Base-by-base conservation (phyloP, 1,140 invertebrate genomes). In the Ladona fulva region DNA sequence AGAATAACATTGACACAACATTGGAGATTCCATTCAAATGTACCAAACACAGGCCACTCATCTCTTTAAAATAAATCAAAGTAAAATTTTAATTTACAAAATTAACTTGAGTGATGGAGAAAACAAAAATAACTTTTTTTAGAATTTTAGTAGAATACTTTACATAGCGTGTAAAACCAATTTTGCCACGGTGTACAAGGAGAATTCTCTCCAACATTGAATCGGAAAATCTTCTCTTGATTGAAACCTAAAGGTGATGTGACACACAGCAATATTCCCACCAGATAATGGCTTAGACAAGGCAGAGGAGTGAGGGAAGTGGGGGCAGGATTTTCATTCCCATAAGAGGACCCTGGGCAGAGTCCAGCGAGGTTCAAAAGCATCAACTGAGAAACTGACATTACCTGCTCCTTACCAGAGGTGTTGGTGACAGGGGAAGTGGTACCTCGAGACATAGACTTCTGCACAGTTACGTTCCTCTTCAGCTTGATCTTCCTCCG, bases 351-450 rank as follows among this genome's bases (percentile, higher is more conserved):
- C 52, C 52, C 14, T 66, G 52, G 52, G 52, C 52, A 16, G 12
- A 66, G 52, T 66, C 52, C 52, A 66, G 52, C 52, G 52, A 66
- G 52, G 52, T 19, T 66, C 16, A 66, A 66, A 66, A 66, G 52
- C 52, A 66, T 66, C 52, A 66, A 66, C 52, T 66, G 52, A 66
- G 52, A 66, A 66, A 66, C 52, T 12, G 52, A 66, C 52, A 66
- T 66, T 66, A 66, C 52, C 52, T 66, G 52, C 52, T 66, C 52
- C 52, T 66, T 66, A 66, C 52, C 52, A 66, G 52, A 66, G 52
- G 52, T 22, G 52, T 66, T 66, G 52, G 52, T 66, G 29, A 37
- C 29, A 37, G 29, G 29, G 29, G 29, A 37, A 22, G 52, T 66
- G n/a, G 52, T 66, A 66, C 52, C 52, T 66, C 52, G 52, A 19